Evolutionary conservation across 2,888 invertebrate genomes (phyloP), one percentile per base, ranked within the genome.

Genomic region (Punctoribates punctum): DNA sequence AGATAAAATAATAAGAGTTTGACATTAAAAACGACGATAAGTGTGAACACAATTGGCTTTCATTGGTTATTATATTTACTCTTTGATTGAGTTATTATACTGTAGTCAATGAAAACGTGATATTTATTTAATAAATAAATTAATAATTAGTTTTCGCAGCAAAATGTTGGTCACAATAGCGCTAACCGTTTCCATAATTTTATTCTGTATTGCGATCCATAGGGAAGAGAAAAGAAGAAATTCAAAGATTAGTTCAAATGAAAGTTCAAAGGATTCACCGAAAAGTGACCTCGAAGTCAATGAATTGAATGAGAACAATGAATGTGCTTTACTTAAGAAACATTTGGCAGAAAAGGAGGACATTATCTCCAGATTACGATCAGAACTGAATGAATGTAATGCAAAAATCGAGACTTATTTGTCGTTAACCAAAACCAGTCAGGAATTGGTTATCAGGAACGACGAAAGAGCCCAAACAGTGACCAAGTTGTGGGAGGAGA

Each of bases 111-210:
- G 42, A 42, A 42, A 42, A 42, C 42, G 42, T 42, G 42, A 13
- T 42, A 8, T 42, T 42, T 42, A 11, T 42, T 42, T 42, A 42
- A 42, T 42, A 42, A 42, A 42, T 42, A 54, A 23, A n/a, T 13
- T 13, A 62, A n/a, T 62, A 62, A 62, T 5, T 27, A 23, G 13
- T n/a, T 23, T 67, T 67, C 1, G 4, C 4, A 20, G 2, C 65
- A 67, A 67, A 67, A 67, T 67, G 65, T 38, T 34, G 65, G 65
- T 67, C 13, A 67, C 65, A 4, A 34, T 67, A 6, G 65, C n/a
- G 11, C 38, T 67, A n/a, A 67, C 27, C 17, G 5, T 67, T 34
- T 6, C 65, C 3, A 67, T 67, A 17, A 34, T 34, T 3, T 4
- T 38, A n/a, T 67, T 67, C 38, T 67, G 29, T 29, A n/a, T n/a